Base-by-base conservation (phyloP, 2,113 vertebrate species). In the Ascaphus truei region DNA sequence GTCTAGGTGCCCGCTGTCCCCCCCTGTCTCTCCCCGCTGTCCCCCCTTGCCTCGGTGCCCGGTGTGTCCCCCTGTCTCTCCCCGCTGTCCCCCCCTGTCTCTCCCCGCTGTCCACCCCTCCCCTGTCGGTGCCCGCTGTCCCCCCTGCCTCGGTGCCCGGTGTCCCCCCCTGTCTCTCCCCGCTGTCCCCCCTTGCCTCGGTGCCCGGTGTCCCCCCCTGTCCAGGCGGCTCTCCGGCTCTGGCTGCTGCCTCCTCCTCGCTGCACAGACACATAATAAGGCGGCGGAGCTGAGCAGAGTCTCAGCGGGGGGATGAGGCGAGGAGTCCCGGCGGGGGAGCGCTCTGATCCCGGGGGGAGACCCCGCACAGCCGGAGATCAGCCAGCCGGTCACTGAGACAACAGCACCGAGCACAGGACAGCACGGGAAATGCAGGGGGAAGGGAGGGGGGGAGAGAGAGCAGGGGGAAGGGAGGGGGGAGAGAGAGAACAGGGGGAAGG, bases 231-330 rank as follows among this genome's bases (percentile, higher is more conserved):
- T 94, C 93, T 94, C 94, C 95, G 93, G 93, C 92, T 93, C 92
- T 93, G 92, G 92, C 92, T 93, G 94, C 93, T 95, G 94, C 95
- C n/a, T 96, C 94, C 94, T 95, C 94, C 96, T 94, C 94, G 93
- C 93, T 94, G 94, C 94, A 95, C 92, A 95, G 94, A 98, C 96
- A 97, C 96, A 97, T 98, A 96, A 95, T 98, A 98, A 95, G 97
- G 96, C 94, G 95, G 95, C 95, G 96, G 96, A 95, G 95, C 96
- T 98, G 94, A 96, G 96, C 95, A 90, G 94, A 93, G 94, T 98
- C 96, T 94, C 95, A 95, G 96, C 96, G 96, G 95, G 96, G 94
- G 96, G 96, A 95, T 96, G 95, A 96, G 96, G 96, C 95, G 95
- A 94, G 93, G 93, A 94, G 94, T 96, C 95, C 95, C 94, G 96